Base-by-base conservation (phyloP, 2,113 vertebrate genomes). In the Eubucco bourcierii region DNA sequence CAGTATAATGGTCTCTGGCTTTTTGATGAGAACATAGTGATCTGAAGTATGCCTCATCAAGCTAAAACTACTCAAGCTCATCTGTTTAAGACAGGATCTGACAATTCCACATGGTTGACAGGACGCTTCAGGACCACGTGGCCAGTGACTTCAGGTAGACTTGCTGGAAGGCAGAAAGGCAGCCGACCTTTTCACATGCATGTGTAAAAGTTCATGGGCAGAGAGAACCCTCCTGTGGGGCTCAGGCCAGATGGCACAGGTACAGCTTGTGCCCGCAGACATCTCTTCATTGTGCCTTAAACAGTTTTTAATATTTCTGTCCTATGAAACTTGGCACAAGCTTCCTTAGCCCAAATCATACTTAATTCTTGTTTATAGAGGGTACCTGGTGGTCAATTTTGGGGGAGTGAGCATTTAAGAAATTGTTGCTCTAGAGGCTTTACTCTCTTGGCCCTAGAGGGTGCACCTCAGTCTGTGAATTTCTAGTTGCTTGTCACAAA, bases 1-100 rank as follows among this genome's bases (percentile, higher is more conserved):
- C 95, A 95, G 7, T 56, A 67, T 84, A 96, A 92, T 70, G 50
- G 75, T 93, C 47, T 33, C 64, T 59, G 66, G 21, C 14, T 87
- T 97, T 94, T 85, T 91, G 55, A 93, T 90, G 91, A 95, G 61
- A 72, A 47, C 63, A 31, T 95, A 93, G 95, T 96, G 84, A 96
- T 91, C 66, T 94, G 80, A 96, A 95, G 90, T 96, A 90, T 15
- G 16, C 88, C 80, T 96, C 81, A 90, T 90, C 90, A 72, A 71
- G 24, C 85, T 96, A 91, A 92, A 95, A 86, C 61, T 80, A 50
- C 41, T 92, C 59, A 29, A 29, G 31, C 72, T 95, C 64, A 55
- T 94, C 80, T 60, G 8, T 79, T 91, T 93, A 77, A 90, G 84
- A 74, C 50, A 41, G 41, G 27, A 89, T 24, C 15, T 33, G 75